Evolutionary conservation across 2,113 vertebrate species (phyloP).

Genomic region (Noctilio leporinus): DNA sequence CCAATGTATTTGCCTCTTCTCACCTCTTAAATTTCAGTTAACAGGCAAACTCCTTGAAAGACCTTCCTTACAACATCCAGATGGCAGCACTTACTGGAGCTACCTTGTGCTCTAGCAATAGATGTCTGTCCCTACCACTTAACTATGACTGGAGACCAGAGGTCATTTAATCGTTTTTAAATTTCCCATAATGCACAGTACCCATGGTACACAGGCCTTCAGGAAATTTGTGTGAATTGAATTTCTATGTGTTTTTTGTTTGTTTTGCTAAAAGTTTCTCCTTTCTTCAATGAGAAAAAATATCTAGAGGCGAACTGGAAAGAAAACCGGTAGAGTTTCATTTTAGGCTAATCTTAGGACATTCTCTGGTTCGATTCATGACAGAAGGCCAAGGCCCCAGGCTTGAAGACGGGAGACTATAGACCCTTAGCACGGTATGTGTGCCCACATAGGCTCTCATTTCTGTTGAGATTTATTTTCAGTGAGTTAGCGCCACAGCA

Average conservation of each 20-base stretch:
- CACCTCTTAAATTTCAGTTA: slow-evolving; percentile 2
- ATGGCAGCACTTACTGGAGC: background rate
- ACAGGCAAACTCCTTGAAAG: background rate
- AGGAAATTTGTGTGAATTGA: background rate
- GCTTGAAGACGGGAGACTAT: background rate
- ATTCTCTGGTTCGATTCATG: background rate
- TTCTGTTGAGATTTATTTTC: slow-evolving; percentile 55
- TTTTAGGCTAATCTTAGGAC: slow-evolving; percentile 15
- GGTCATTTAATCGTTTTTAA: background rate
- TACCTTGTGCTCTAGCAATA: background rate
- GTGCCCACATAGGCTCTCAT: slow-evolving; percentile 43
- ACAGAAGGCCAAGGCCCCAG: slow-evolving; percentile 16
- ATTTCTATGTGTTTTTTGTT: background rate
- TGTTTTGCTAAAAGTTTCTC: background rate
- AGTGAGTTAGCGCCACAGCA: slow-evolving; percentile 29
- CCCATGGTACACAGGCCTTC: background rate
- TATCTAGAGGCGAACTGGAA: background rate
- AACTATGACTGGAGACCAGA: background rate
- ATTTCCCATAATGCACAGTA: background rate
- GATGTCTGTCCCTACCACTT: background rate
- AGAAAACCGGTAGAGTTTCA: background rate
- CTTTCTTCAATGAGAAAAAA: background rate
- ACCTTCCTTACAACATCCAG: background rate
- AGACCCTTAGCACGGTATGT: background rate
- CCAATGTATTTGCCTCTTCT: background rate